Conservation (phyloP, 2,113 vertebrate genomes). For the Vireo altiloquus region DNA sequence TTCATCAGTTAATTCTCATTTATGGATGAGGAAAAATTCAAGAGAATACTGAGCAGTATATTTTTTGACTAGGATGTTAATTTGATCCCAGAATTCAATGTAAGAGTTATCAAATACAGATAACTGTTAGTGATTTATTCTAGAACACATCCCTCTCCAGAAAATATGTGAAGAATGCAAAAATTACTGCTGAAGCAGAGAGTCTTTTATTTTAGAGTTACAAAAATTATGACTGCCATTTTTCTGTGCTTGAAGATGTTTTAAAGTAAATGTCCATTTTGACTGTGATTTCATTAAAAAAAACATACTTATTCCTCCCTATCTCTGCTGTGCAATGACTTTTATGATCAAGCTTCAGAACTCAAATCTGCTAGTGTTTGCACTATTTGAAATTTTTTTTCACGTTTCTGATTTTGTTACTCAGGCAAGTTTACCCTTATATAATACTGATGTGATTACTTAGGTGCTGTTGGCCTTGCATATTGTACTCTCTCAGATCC, state of each 20-base stretch:
- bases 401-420: neutral
- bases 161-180: neutral
- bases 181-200: neutral
- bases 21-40: neutral
- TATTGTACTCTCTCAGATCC: neutral
- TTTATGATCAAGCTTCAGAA: neutral
- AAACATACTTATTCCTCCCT: neutral
- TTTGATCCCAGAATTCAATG: neutral
- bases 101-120: neutral
- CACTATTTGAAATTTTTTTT: neutral
- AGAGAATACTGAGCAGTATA: neutral
- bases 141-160: neutral
- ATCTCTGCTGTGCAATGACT: neutral
- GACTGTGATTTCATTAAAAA: neutral
- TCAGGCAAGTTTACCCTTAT: neutral
- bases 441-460: neutral
- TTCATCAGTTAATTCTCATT: constrained; percentile 27
- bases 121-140: neutral
- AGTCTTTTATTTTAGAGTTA: neutral
- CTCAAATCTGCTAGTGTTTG: neutral
- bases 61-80: neutral
- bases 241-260: neutral
- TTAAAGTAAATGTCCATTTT: neutral
- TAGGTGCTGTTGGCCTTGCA: neutral
- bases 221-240: neutral